Conservation (phyloP, 2,888 invertebrate genomes). For the Eurytoma adleriae region DNA sequence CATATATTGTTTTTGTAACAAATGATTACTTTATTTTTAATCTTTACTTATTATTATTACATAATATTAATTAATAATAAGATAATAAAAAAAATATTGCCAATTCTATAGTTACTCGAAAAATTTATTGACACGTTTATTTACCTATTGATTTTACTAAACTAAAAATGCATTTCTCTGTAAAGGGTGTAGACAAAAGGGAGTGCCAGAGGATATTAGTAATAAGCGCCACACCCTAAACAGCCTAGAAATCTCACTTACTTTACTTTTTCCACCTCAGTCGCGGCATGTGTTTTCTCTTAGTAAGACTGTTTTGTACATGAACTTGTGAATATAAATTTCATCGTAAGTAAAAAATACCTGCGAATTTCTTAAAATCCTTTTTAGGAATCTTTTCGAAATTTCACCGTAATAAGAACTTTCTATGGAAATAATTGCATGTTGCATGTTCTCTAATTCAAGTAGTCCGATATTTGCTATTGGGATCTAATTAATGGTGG, state of each 20-base stretch:
- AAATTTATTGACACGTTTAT: constrained; percentile 11
- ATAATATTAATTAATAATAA: constrained; percentile 55
- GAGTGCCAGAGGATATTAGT: constrained; percentile 66
- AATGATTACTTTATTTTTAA: constrained; percentile 69
- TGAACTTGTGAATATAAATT: neutral
- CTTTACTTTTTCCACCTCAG: constrained; percentile 44
- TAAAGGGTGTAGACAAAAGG: constrained; percentile 62
- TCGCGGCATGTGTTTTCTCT: constrained; percentile 11
- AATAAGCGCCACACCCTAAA: constrained; percentile 66
- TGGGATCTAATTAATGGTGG: neutral
- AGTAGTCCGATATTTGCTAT: neutral
- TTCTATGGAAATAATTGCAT: neutral
- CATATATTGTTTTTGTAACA: constrained; percentile 67
- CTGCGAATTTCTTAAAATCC: neutral
- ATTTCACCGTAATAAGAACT: neutral
- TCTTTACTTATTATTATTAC: constrained; percentile 67
- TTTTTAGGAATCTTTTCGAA: neutral
- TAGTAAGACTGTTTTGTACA: neutral
- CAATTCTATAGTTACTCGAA: constrained; percentile 22
- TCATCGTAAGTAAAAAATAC: constrained; percentile 21
- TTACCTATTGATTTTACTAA: constrained; percentile 44
- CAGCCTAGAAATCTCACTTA: constrained; percentile 21
- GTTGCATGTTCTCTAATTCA: neutral
- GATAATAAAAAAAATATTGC: constrained; percentile 52
- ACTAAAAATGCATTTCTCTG: constrained; percentile 27